Evolutionary conservation across 2,888 invertebrate species (phyloP).

Genomic region (Trachelus troglodyta): DNA sequence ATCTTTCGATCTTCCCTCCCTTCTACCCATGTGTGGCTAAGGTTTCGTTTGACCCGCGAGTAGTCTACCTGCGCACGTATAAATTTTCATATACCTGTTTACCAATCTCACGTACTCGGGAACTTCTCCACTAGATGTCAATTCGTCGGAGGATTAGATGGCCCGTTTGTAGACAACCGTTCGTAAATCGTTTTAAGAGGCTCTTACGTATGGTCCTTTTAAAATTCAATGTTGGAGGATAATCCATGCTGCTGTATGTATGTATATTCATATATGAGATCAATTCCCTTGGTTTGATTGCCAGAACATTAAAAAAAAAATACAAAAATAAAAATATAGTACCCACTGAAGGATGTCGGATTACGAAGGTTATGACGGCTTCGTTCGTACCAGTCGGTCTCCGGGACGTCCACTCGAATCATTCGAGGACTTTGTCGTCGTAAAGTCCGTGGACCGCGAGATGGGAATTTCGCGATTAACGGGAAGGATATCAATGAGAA

Average conservation of each 20-base stretch:
- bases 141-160: not conserved
- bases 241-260: not conserved
- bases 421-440: not conserved
- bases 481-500: not conserved
- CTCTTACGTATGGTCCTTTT: not conserved
- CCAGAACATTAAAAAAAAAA: not conserved
- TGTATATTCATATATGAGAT: not conserved
- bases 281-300: not conserved
- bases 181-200: not conserved
- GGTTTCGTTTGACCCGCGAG: not conserved
- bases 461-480: constrained; percentile 6
- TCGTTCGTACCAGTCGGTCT: not conserved
- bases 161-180: not conserved
- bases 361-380: not conserved
- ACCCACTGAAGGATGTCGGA: not conserved
- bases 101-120: not conserved
- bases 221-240: not conserved
- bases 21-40: not conserved
- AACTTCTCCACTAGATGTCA: not conserved
- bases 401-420: not conserved
- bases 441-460: not conserved
- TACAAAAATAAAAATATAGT: not conserved
- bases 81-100: not conserved
- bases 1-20: constrained; percentile 5
- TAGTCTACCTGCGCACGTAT: not conserved